phyloP scores from a whole-genome alignment of 2,888 invertebrate species.

The Ichneumoninae sp. region DNA sequence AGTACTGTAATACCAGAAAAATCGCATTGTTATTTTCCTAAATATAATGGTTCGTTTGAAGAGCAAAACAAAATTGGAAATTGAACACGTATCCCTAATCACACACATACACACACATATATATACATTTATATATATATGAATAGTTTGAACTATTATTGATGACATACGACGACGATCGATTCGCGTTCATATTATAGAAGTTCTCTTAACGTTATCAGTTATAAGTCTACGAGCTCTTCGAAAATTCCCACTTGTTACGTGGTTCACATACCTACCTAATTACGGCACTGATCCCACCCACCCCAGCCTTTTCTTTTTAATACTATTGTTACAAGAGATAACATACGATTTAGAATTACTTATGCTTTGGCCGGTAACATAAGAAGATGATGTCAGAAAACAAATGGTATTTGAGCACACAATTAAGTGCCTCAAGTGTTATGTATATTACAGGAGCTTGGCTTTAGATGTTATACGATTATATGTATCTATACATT shows the following conservation, averaged over 20 bases:
- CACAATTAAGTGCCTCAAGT: slow-evolving; percentile 84
- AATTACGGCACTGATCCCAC: slow-evolving; percentile 78
- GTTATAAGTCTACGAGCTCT: slow-evolving; percentile 51
- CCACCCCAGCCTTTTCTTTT: slow-evolving; percentile 49
- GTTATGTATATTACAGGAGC: slow-evolving; percentile 85
- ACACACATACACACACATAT: too few species aligned
- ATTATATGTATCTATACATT: slow-evolving; percentile 84
- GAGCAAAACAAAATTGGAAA: background rate
- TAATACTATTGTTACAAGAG: slow-evolving; percentile 80
- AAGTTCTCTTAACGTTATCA: slow-evolving; percentile 21
- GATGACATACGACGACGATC: background rate
- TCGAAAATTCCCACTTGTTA: slow-evolving; percentile 52
- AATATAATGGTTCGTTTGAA: slow-evolving; percentile 21
- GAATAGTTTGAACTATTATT: slow-evolving; percentile 2
- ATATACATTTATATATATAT: background rate
- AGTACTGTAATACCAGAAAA: background rate
- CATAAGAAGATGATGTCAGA: slow-evolving; percentile 56
- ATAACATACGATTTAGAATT: slow-evolving; percentile 82
- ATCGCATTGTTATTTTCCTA: background rate
- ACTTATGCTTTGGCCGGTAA: slow-evolving; percentile 79
- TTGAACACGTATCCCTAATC: background rate
- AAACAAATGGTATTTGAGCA: slow-evolving; percentile 83
- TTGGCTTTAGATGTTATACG: slow-evolving; percentile 85
- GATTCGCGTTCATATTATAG: background rate
- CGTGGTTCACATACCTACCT: slow-evolving; percentile 68